phyloP scores from a whole-genome alignment of 2,797 vertebrate species.

The Lycodopsis pacificus region DNA sequence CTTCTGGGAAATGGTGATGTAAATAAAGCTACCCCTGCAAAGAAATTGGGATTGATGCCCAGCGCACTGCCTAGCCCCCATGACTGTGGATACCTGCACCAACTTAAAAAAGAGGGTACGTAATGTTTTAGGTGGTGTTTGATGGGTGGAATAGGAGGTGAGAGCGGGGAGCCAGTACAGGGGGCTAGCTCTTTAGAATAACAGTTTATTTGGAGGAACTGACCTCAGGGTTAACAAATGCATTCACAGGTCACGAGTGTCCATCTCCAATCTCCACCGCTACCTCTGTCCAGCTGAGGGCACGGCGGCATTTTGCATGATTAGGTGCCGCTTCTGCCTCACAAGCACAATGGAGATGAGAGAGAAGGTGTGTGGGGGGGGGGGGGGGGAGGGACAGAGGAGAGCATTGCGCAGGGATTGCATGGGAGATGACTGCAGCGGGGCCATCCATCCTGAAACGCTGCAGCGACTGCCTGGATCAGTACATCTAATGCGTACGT shows the following conservation, averaged over 20 bases:
- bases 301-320: conserved; percentile 30
- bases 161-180: background rate
- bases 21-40: background rate
- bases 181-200: conserved; percentile 27
- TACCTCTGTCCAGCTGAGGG: conserved; percentile 22
- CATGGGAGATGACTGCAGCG: background rate
- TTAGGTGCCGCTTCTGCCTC: conserved; percentile 42
- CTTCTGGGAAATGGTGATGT: background rate
- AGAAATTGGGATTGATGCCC: background rate
- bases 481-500: conserved; percentile 25
- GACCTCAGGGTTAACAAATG: conserved; percentile 44
- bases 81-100: background rate
- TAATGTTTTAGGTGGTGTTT: background rate
- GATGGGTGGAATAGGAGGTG: background rate
- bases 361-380: background rate
- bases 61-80: background rate
- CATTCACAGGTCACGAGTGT: conserved; percentile 32
- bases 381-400: background rate
- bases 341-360: conserved; percentile 44
- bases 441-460: conserved; percentile 36
- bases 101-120: background rate
- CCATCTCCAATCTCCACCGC: conserved; percentile 16
- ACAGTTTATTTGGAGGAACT: conserved; percentile 19
- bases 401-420: background rate
- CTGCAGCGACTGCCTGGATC: conserved; percentile 4